Evolutionary conservation across 2,888 invertebrate genomes (phyloP).

Genomic region (Didymodactylos carnosus): DNA sequence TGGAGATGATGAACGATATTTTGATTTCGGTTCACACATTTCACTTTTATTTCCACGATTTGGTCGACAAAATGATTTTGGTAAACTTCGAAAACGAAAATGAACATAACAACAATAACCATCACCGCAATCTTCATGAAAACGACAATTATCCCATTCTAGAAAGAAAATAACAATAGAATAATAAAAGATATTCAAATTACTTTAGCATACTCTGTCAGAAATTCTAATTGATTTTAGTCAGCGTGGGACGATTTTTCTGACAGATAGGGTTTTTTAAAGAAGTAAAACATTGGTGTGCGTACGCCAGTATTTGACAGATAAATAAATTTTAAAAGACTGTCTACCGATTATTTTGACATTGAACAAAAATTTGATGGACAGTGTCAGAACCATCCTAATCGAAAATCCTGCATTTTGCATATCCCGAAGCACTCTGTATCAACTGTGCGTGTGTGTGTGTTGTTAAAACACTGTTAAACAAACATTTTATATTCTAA

Average conservation of each 20-base stretch:
- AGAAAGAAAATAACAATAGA: background rate
- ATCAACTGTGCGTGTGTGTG: too few species aligned
- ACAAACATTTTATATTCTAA: background rate
- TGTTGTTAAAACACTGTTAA: background rate
- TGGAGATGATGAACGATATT: background rate
- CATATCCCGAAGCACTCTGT: too few species aligned
- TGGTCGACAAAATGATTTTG: background rate
- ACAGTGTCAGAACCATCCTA: too few species aligned
- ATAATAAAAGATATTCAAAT: background rate
- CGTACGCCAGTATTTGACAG: too few species aligned
- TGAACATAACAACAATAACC: background rate
- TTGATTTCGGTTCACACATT: background rate
- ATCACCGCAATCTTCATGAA: background rate
- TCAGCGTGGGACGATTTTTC: too few species aligned
- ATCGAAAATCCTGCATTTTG: too few species aligned
- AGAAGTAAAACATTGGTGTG: too few species aligned
- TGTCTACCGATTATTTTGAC: too few species aligned
- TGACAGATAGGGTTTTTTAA: too few species aligned
- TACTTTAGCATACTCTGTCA: background rate
- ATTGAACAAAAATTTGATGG: too few species aligned
- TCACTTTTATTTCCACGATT: background rate
- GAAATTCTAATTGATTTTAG: too few species aligned
- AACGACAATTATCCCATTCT: background rate
- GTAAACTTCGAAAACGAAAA: background rate
- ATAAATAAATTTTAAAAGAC: too few species aligned